Evolutionary conservation across 2,888 invertebrate genomes (phyloP).

Genomic region (Drosophila tripunctata): DNA sequence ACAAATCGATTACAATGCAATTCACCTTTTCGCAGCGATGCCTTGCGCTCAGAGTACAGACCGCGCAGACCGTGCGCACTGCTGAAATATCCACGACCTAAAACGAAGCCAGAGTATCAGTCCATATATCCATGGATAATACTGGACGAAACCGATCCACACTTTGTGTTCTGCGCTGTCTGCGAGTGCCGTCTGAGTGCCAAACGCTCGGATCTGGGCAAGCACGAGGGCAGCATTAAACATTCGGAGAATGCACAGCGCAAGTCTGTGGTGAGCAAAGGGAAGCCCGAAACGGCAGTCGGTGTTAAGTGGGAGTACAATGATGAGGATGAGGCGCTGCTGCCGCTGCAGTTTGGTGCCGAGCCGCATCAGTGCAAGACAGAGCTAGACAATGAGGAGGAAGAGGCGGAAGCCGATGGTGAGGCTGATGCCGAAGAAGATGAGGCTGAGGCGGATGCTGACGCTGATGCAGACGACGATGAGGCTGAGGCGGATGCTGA

Average conservation of each 20-base stretch:
- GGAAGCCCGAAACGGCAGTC: background rate
- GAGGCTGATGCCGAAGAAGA: conserved; percentile 28
- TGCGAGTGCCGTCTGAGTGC: conserved; percentile 75
- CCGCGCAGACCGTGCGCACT: conserved; percentile 67
- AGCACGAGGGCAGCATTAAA: conserved; percentile 77
- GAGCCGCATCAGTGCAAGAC: conserved; percentile 15
- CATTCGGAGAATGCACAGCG: conserved; percentile 73
- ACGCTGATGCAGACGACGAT: conserved; percentile 39
- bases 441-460: conserved; percentile 31
- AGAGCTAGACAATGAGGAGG: conserved; percentile 51
- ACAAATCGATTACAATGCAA: background rate
- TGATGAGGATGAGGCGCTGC: conserved; percentile 61
- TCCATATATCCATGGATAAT: conserved; percentile 73
- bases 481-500: conserved; percentile 21
- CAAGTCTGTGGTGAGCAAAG: conserved; percentile 47
- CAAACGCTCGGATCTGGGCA: conserved; percentile 75
- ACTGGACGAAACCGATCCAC: conserved; percentile 75
- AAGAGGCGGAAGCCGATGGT: conserved; percentile 26
- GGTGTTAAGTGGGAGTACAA: conserved; percentile 68
- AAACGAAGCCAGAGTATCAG: conserved; percentile 74
- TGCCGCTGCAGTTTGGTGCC: conserved; percentile 40
- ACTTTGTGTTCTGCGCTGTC: conserved; percentile 72
- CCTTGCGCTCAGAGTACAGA: conserved; percentile 72
- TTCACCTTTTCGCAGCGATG: conserved; percentile 46
- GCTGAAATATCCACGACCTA: conserved; percentile 74